phyloP scores from a whole-genome alignment of 2,888 invertebrate species.

The Meteorus colon region DNA sequence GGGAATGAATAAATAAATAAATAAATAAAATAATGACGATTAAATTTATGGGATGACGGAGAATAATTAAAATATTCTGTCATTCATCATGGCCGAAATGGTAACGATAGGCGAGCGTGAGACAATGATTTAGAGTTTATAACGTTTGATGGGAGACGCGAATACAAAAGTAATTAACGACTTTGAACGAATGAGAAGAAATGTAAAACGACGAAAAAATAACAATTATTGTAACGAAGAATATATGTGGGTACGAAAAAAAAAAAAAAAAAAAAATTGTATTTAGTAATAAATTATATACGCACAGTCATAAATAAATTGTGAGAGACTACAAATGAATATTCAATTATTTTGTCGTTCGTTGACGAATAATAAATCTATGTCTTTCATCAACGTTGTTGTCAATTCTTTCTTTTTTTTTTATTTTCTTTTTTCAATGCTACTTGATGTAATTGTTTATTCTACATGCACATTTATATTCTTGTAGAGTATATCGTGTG shows the following conservation, averaged over 20 bases:
- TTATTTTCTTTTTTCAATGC: neutral
- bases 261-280: neutral
- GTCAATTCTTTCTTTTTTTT: neutral
- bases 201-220: neutral
- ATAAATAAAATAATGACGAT: too few relatives aligned
- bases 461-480: constrained; percentile 10
- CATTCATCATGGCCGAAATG: neutral
- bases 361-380: constrained; percentile 15
- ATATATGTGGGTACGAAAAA: neutral
- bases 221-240: neutral
- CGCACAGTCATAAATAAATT: constrained; percentile 16
- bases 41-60: too few relatives aligned
- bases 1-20: neutral
- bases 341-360: constrained; percentile 16
- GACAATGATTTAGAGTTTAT: constrained; percentile 18
- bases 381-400: constrained; percentile 13
- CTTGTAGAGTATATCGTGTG: neutral
- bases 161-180: constrained; percentile 6
- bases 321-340: constrained; percentile 10
- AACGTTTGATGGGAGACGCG: neutral
- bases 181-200: neutral
- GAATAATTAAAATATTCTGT: constrained; percentile 2
- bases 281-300: constrained; percentile 11
- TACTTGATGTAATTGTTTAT: neutral
- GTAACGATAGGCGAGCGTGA: constrained; percentile 8